Percentiles rank a stretch among this genome's conserved stretches.
Conservation (phyloP, 2,113 vertebrate species). For the Anarrhichthys ocellatus region DNA sequence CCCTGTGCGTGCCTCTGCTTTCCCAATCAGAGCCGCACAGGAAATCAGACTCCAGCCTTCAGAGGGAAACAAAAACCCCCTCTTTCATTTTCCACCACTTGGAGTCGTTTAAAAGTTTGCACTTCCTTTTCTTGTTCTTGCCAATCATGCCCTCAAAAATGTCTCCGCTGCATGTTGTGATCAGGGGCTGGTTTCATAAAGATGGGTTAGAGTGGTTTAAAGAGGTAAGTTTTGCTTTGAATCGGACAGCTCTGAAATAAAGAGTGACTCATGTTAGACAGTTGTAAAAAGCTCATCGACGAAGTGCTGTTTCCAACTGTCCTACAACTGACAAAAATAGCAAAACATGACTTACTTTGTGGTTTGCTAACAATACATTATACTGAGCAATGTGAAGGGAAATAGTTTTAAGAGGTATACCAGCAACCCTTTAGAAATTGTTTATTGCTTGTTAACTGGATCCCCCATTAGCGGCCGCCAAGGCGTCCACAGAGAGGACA, state of each 20-base stretch:
- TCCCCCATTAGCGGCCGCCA: too few relatives aligned
- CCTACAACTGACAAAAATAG: conserved; percentile 22
- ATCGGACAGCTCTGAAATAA: conserved; percentile 22
- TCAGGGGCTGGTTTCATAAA: conserved; percentile 34
- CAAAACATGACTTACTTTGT: conserved; percentile 19
- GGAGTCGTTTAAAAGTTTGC: conserved; percentile 71
- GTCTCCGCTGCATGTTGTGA: conserved; percentile 49
- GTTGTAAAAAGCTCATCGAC: background rate
- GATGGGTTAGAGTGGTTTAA: conserved; percentile 4
- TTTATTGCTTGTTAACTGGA: too few relatives aligned
- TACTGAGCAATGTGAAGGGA: conserved; percentile 20
- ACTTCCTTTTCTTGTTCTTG: conserved; percentile 78
- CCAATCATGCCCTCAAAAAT: conserved; percentile 74
- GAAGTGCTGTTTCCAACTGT: conserved; percentile 8
- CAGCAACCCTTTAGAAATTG: conserved; percentile 33
- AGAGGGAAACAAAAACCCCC: conserved; percentile 70
- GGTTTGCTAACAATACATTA: conserved; percentile 25
- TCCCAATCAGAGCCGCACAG: conserved; percentile 82
- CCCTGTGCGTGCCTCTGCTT: conserved; percentile 79
- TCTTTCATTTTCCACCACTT: conserved; percentile 79
- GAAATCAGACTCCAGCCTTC: conserved; percentile 81
- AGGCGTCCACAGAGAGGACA: too few relatives aligned
- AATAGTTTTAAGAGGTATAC: conserved; percentile 38
- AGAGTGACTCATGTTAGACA: background rate
- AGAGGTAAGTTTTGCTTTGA: background rate